Evolutionary conservation across 2,113 vertebrate species (phyloP).

Genomic region (Heterocephalus glaber): DNA sequence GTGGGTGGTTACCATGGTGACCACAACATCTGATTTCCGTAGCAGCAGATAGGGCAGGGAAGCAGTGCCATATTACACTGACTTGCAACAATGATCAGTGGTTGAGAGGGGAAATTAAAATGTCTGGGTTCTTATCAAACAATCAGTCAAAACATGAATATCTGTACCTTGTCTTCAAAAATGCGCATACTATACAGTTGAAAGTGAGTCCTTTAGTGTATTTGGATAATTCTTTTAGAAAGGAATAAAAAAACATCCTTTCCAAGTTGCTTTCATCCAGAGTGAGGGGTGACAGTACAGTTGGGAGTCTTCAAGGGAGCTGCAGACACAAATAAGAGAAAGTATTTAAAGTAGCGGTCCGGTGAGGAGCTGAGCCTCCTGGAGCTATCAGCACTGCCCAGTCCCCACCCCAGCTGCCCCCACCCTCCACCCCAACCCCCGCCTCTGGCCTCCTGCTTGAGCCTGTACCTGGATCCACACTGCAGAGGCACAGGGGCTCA

Average conservation of each 20-base stretch:
- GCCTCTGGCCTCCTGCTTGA: too few species aligned
- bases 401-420: too few species aligned
- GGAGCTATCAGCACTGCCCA: too few species aligned
- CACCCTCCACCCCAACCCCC: too few species aligned
- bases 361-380: too few species aligned
- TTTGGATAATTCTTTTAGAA: background rate
- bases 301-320: background rate
- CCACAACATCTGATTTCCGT: conserved; percentile 74
- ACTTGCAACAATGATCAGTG: conserved; percentile 53
- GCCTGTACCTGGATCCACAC: too few species aligned
- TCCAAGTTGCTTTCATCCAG: background rate
- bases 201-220: background rate
- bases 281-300: background rate
- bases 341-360: background rate
- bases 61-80: conserved; percentile 51
- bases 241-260: background rate
- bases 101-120: conserved; percentile 58
- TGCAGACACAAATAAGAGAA: background rate
- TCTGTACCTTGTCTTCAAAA: background rate
- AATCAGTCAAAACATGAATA: background rate
- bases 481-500: too few species aligned
- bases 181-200: background rate
- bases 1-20: conserved; percentile 85
- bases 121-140: conserved; percentile 49
- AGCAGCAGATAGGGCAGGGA: conserved; percentile 66